Percentiles rank a stretch among this genome's conserved stretches.
Evolutionary conservation across 2,888 invertebrate genomes (phyloP).

Genomic region (Laspeyria flexula): DNA sequence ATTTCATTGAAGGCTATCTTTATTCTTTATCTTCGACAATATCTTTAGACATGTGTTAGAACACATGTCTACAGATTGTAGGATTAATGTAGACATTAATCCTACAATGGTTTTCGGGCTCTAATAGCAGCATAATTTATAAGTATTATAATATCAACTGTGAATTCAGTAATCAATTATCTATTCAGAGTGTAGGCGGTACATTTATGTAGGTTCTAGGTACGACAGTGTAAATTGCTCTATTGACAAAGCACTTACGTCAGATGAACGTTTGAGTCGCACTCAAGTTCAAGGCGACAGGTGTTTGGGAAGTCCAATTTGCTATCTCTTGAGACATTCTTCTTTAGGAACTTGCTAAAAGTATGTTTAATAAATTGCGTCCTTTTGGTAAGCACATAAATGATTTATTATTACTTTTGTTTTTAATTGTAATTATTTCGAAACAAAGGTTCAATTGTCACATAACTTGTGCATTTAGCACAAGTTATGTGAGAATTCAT

Average conservation of each 20-base stretch:
- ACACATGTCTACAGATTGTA: too few relatives aligned
- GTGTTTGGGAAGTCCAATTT: constrained; percentile 46
- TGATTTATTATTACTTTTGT: constrained; percentile 2
- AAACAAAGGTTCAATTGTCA: constrained; percentile 12
- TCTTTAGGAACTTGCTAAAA: constrained; percentile 12
- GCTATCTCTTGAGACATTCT: constrained; percentile 20
- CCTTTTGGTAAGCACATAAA: not conserved
- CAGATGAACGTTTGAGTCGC: constrained; percentile 59
- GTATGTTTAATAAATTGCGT: not conserved
- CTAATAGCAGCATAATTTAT: not conserved
- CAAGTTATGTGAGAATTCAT: too few relatives aligned
- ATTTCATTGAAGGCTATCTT: not conserved
- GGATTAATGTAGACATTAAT: too few relatives aligned
- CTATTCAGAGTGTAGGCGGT: constrained; percentile 56
- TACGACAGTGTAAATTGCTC: constrained; percentile 67
- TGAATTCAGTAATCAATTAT: constrained; percentile 41
- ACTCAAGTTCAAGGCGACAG: constrained; percentile 77
- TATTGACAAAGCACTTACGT: constrained; percentile 79
- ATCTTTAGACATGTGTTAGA: too few relatives aligned
- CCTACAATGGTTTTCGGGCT: not conserved
- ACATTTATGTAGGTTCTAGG: constrained; percentile 46
- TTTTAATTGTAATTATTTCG: constrained; percentile 24
- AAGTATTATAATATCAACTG: constrained; percentile 4
- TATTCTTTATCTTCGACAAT: not conserved
- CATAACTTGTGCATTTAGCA: constrained; percentile 27